A percentile compares a stretch with the other conserved stretches of the same genome.
phyloP scores from a whole-genome alignment of 1,140 invertebrate species.

The Leptonema lineaticorne region DNA sequence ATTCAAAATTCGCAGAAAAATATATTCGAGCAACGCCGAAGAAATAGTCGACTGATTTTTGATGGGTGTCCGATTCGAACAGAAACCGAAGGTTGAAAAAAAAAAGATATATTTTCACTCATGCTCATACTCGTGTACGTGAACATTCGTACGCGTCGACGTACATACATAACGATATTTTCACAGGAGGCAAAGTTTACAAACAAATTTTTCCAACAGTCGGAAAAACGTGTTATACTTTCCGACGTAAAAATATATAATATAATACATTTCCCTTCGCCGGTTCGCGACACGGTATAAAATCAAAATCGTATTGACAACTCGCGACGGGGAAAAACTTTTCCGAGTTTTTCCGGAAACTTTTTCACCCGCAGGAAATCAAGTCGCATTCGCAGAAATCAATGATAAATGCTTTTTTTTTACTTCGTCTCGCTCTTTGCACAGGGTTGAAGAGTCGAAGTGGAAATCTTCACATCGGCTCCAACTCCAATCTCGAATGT shows the following conservation, averaged over 20 bases:
- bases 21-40: too few species aligned
- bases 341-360: slow-evolving; percentile 17
- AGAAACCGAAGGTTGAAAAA: too few species aligned
- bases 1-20: too few species aligned
- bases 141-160: too few species aligned
- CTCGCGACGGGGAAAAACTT: slow-evolving; percentile 18
- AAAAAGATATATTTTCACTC: too few species aligned
- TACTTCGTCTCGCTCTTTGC: not conserved
- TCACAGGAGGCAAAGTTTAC: not conserved
- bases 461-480: not conserved
- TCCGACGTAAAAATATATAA: not conserved
- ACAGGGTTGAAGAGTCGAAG: not conserved
- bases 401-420: slow-evolving; percentile 13
- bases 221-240: slow-evolving; percentile 20
- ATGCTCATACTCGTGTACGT: too few species aligned
- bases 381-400: slow-evolving; percentile 17
- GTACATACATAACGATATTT: too few species aligned
- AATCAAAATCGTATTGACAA: slow-evolving; percentile 27
- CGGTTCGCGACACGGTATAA: slow-evolving; percentile 1
- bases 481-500: too few species aligned
- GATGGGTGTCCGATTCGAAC: too few species aligned
- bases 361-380: slow-evolving; percentile 26
- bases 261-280: not conserved
- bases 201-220: slow-evolving; percentile 21
- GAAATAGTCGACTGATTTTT: too few species aligned